These are phyloP conservation scores for Caerostris darwini DNA, from an alignment of 1,140 invertebrate genomes.

Conservation along the genomic window DNA sequence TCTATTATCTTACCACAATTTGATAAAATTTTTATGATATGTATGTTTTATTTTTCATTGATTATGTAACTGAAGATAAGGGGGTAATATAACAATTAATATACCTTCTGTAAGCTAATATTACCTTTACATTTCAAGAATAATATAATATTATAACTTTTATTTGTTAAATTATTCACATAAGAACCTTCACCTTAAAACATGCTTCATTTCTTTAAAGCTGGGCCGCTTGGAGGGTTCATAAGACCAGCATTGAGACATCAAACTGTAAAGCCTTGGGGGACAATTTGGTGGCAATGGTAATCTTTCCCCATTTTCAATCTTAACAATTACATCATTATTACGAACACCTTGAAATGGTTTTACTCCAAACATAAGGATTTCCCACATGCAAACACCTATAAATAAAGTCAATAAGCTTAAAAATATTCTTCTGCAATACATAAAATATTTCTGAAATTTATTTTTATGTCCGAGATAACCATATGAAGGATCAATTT, in stretches of 20 bases:
- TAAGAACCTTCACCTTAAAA: conserved; percentile 87
- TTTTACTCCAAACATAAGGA: conserved; percentile 97
- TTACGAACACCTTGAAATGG: conserved; percentile 99
- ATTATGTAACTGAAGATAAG: too few relatives aligned
- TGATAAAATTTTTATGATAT: too few relatives aligned
- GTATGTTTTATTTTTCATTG: too few relatives aligned
- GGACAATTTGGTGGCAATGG: conserved; percentile 95
- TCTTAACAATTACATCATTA: conserved; percentile 97
- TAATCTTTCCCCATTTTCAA: conserved; percentile 96
- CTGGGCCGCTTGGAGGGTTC: conserved; percentile 95
- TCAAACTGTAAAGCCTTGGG: conserved; percentile 94
- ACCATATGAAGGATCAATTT: too few relatives aligned
- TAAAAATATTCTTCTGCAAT: not conserved
- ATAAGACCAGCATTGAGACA: conserved; percentile 98
- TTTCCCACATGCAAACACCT: conserved; percentile 99
- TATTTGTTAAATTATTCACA: not conserved
- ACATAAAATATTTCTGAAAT: not conserved
- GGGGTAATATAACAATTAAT: too few relatives aligned
- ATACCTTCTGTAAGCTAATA: too few relatives aligned
- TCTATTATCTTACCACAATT: too few relatives aligned
- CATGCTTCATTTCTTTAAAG: conserved; percentile 93
- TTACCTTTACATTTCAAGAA: too few relatives aligned
- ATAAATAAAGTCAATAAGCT: conserved; percentile 37
- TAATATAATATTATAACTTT: too few relatives aligned
- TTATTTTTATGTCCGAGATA: too few relatives aligned